A percentile compares a stretch with the other conserved stretches of the same genome.
phyloP scores from a whole-genome alignment of 2,797 vertebrate genomes.

The Darevskia nairensis region DNA sequence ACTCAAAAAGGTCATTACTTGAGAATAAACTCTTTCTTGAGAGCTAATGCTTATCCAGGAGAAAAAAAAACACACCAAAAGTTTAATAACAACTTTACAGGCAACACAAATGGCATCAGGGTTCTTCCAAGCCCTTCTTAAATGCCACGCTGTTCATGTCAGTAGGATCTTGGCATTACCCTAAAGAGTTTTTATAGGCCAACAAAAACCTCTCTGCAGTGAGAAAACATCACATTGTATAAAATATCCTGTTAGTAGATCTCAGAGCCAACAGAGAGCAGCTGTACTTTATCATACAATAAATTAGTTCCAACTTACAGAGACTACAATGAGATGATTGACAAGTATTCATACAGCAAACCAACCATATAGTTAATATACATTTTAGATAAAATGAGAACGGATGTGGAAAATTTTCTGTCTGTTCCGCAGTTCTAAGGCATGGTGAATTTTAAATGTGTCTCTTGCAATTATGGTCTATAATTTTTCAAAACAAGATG shows the following conservation, averaged over 20 bases:
- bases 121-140: not conserved
- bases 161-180: not conserved
- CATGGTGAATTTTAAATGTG: no score
- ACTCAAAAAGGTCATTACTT: not conserved
- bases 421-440: not conserved
- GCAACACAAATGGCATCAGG: not conserved
- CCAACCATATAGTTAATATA: not conserved
- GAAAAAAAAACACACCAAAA: not conserved
- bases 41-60: not conserved
- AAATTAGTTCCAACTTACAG: not conserved
- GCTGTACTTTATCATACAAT: constrained; percentile 13
- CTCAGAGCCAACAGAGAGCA: constrained; percentile 29
- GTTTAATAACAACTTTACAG: not conserved
- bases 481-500: no score
- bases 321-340: not conserved
- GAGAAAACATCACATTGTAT: not conserved
- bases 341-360: not conserved
- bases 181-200: not conserved
- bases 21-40: constrained; percentile 10
- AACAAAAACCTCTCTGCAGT: not conserved
- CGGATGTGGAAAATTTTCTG: not conserved
- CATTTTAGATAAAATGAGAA: not conserved
- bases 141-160: not conserved
- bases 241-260: not conserved
- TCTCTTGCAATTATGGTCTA: no score